Percentiles rank a stretch among this genome's conserved stretches.
Evolutionary conservation across 2,888 invertebrate genomes (phyloP).

Genomic region (Microctonus aethiopoides): DNA sequence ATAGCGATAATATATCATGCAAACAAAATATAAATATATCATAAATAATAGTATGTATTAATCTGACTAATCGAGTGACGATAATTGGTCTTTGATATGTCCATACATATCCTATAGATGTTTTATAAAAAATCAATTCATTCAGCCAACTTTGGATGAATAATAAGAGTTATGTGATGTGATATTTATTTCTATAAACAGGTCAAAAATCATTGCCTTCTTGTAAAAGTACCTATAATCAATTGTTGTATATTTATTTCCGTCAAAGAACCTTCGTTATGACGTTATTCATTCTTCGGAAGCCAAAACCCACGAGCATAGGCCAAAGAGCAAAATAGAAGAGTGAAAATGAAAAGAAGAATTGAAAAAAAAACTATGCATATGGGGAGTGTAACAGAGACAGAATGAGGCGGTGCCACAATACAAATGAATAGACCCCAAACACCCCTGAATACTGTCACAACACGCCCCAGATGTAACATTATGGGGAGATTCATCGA

Average conservation of each 20-base stretch:
- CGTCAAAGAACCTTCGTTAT: not conserved
- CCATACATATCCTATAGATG: too few species aligned
- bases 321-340: not conserved
- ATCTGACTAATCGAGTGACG: slow-evolving; percentile 4
- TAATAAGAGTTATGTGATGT: not conserved
- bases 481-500: slow-evolving; percentile 42
- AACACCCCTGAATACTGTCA: slow-evolving; percentile 62
- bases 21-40: not conserved
- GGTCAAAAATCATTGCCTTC: not conserved
- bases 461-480: slow-evolving; percentile 54
- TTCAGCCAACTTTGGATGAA: not conserved
- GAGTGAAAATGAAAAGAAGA: not conserved
- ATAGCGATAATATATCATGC: not conserved
- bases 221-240: not conserved
- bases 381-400: not conserved
- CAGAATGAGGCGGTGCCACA: slow-evolving; percentile 34
- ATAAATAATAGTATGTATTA: not conserved
- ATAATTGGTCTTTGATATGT: slow-evolving; percentile 2
- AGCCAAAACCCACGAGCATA: not conserved
- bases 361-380: not conserved
- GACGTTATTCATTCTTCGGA: not conserved
- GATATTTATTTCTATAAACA: slow-evolving; percentile 1
- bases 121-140: too few species aligned
- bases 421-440: slow-evolving; percentile 51
- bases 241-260: slow-evolving; percentile 17